Conservation (phyloP, 53 echinoderm and acorn worm species). For the Echinometra lucunter region DNA sequence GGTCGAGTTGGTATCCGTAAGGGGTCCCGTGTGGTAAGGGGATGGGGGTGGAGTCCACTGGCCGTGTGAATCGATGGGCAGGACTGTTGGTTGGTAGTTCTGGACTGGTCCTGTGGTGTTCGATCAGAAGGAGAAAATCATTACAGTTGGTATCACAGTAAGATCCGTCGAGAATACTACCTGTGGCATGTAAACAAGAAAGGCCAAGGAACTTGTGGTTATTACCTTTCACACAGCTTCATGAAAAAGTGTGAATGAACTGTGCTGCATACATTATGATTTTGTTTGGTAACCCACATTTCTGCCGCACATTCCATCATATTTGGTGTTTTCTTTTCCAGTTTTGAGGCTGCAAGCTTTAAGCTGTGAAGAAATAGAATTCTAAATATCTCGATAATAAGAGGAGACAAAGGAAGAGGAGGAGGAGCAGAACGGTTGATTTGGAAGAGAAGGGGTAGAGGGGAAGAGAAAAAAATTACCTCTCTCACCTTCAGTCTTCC, state of each 20-base stretch:
- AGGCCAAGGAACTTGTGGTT: neutral
- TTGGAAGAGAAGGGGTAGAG: neutral
- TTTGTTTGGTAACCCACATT: neutral
- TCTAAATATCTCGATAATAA: too few relatives aligned
- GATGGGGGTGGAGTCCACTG: slow-evolving; percentile 29
- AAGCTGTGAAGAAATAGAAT: too few relatives aligned
- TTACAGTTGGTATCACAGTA: neutral
- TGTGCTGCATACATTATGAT: neutral
- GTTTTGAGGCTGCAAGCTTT: too few relatives aligned
- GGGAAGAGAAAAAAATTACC: neutral
- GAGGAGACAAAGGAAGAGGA: neutral
- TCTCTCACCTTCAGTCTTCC: neutral
- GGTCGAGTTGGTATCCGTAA: neutral
- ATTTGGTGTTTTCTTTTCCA: too few relatives aligned
- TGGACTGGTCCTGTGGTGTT: neutral
- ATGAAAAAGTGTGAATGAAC: neutral
- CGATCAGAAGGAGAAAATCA: neutral
- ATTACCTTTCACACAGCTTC: neutral
- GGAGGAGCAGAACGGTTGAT: neutral
- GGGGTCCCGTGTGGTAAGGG: neutral
- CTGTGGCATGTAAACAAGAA: neutral
- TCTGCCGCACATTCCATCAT: too few relatives aligned
- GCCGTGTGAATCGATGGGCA: neutral
- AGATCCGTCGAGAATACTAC: neutral
- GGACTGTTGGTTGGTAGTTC: neutral